A percentile compares a stretch with the other conserved stretches of the same genome.
These are phyloP conservation scores for Spodoptera littoralis DNA, from an alignment of 2,888 invertebrate species.

Conservation along the genomic window DNA sequence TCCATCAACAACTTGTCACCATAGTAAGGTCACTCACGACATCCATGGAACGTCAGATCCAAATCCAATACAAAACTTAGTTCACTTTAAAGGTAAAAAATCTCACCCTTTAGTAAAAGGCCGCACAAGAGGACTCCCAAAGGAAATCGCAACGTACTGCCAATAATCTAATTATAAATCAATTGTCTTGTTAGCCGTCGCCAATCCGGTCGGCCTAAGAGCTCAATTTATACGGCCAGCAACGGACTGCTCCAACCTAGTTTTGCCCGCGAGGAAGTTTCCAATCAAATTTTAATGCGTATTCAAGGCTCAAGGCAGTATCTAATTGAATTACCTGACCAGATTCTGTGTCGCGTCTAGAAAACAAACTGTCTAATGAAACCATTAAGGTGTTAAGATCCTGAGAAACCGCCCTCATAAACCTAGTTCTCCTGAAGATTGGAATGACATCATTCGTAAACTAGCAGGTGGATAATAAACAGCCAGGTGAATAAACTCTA, in stretches of 20 bases:
- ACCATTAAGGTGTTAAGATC: conserved; percentile 19
- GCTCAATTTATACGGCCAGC: conserved; percentile 60
- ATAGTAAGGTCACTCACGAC: not conserved
- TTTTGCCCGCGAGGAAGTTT: conserved; percentile 70
- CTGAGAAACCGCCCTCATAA: conserved; percentile 7
- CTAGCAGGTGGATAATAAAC: too few relatives aligned
- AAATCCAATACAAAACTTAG: not conserved
- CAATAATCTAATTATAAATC: conserved; percentile 66
- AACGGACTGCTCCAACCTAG: conserved; percentile 63
- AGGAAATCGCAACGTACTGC: conserved; percentile 48
- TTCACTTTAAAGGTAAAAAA: not conserved
- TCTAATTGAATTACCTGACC: conserved; percentile 77
- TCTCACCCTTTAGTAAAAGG: not conserved
- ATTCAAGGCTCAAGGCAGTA: conserved; percentile 61
- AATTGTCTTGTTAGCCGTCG: conserved; percentile 65
- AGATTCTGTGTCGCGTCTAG: conserved; percentile 65
- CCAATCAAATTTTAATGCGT: conserved; percentile 74
- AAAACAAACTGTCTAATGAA: conserved; percentile 53
- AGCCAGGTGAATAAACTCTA: too few relatives aligned
- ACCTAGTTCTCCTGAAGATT: not conserved
- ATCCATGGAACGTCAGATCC: too few relatives aligned
- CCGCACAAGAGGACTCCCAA: conserved; percentile 21
- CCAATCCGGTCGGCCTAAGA: conserved; percentile 55
- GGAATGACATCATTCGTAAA: not conserved
- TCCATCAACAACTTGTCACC: too few relatives aligned